Percentiles rank a stretch among this genome's conserved stretches.
phyloP scores from a whole-genome alignment of 2,113 vertebrate species.

The Passerina amoena region DNA sequence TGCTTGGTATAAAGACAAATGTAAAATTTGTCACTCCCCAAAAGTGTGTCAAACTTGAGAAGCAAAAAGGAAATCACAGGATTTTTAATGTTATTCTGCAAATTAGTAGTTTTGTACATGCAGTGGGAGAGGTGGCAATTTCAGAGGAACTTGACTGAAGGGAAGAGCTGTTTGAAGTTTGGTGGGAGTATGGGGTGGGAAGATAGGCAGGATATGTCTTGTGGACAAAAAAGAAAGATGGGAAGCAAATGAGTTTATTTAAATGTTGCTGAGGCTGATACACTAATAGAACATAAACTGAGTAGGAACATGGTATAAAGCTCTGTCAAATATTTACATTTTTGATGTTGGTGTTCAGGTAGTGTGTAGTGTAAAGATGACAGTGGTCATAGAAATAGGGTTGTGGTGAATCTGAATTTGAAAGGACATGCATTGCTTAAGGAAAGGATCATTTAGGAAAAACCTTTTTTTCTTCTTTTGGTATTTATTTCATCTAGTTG shows the following conservation, averaged over 20 bases:
- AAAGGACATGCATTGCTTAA: neutral
- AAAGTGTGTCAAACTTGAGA: neutral
- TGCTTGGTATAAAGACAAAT: neutral
- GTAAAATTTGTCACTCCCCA: neutral
- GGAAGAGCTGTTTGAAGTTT: conserved; percentile 27
- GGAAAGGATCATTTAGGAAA: neutral
- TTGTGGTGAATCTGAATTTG: neutral
- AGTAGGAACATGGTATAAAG: conserved; percentile 4
- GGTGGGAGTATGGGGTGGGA: conserved; percentile 47
- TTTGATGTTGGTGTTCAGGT: neutral
- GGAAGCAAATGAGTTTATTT: conserved; percentile 21
- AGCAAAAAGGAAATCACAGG: neutral
- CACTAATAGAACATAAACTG: conserved; percentile 5
- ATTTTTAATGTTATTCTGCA: conserved; percentile 19
- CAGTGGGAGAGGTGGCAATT: conserved; percentile 35
- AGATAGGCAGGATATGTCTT: conserved; percentile 29
- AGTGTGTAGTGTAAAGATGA: neutral
- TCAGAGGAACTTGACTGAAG: conserved; percentile 35
- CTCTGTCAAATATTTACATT: conserved; percentile 33
- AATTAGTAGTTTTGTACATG: neutral
- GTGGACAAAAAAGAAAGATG: neutral
- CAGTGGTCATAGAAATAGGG: neutral
- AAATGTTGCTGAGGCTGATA: conserved; percentile 16
- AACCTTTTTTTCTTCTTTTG: neutral
- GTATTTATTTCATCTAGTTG: neutral